Percentiles rank a stretch among this genome's conserved stretches.
Evolutionary conservation across 2,113 vertebrate genomes (phyloP).

Genomic region (Isurus oxyrinchus): DNA sequence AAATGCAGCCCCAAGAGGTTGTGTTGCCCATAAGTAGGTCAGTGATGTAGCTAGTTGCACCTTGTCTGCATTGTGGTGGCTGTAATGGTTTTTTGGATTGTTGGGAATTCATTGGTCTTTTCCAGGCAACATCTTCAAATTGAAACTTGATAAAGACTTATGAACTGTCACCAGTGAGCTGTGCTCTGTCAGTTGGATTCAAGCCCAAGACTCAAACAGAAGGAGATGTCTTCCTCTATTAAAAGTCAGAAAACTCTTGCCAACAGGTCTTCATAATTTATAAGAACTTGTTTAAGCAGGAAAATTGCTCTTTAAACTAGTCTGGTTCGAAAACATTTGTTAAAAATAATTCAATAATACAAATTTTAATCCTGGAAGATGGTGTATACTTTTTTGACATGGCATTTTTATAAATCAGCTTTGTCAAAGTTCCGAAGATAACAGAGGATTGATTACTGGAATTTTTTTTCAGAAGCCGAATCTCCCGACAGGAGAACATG

Average conservation of each 20-base stretch:
- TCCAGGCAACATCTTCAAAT: neutral
- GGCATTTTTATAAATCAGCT: neutral
- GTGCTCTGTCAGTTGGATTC: neutral
- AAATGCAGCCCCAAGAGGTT: neutral
- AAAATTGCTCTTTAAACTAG: neutral
- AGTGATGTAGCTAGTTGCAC: neutral
- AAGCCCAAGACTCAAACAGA: neutral
- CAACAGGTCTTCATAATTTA: neutral
- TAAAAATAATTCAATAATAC: neutral
- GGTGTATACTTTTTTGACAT: neutral
- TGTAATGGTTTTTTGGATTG: neutral
- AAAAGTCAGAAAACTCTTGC: neutral
- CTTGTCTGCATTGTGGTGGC: neutral
- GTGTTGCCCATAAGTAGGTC: neutral
- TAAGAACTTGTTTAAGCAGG: neutral
- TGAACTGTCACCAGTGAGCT: neutral
- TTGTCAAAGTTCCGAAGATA: neutral
- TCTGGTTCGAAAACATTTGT: neutral
- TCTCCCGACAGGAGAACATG: constrained; percentile 53
- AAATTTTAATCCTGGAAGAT: neutral
- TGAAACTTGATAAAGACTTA: neutral
- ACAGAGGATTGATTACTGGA: neutral
- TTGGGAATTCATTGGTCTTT: neutral
- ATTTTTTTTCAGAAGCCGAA: constrained; percentile 55
- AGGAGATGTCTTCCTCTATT: neutral